A percentile compares a stretch with the other conserved stretches of the same genome.
Evolutionary conservation across 2,113 vertebrate species (phyloP).

Genomic region (Mormyrus lacerda): DNA sequence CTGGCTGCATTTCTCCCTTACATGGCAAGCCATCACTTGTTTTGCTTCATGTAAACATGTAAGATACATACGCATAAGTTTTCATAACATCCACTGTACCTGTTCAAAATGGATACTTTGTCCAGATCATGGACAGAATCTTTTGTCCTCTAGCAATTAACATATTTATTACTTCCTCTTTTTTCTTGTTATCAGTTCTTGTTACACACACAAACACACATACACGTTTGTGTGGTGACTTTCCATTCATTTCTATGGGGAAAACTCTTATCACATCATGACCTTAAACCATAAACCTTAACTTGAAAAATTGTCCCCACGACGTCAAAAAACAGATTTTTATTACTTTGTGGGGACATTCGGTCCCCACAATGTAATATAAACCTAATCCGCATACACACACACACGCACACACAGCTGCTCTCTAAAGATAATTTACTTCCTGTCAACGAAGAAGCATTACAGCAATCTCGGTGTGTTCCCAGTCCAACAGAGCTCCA

Average conservation of each 20-base stretch:
- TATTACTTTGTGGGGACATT: neutral
- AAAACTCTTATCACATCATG: neutral
- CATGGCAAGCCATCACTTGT: neutral
- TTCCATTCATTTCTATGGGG: neutral
- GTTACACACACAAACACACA: neutral
- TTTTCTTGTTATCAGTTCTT: neutral
- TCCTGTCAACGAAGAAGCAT: neutral
- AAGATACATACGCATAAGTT: neutral
- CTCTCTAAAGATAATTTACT: neutral
- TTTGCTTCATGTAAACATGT: neutral
- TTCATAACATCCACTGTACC: neutral
- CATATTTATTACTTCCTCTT: neutral
- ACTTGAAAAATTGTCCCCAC: too few relatives aligned
- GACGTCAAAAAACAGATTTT: too few relatives aligned
- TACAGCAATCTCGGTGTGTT: neutral
- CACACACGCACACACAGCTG: neutral
- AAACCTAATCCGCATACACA: neutral
- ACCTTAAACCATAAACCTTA: neutral
- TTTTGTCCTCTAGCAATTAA: neutral
- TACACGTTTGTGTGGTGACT: neutral
- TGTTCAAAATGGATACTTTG: neutral
- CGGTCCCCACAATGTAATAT: neutral
- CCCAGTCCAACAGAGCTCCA: neutral
- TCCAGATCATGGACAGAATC: neutral
- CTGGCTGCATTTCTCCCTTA: neutral